These are phyloP conservation scores for Pocillopora verrucosa DNA, from an alignment of 64 coral and sea anemone genomes.

Conservation along the genomic window DNA sequence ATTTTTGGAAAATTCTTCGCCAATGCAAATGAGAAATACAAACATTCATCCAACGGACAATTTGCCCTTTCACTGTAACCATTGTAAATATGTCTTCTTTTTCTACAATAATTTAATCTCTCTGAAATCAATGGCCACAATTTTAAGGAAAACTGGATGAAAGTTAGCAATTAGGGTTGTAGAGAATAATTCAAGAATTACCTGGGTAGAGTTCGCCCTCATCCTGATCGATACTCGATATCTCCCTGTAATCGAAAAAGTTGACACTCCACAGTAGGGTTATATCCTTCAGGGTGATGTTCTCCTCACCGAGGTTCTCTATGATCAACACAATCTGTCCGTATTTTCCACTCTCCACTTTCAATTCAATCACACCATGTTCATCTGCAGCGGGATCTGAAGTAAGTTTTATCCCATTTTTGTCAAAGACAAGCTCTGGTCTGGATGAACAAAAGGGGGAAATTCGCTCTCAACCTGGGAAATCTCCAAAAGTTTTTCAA, in stretches of 20 bases:
- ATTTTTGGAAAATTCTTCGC: too few relatives aligned
- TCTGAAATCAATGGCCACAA: too few relatives aligned
- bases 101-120: too few relatives aligned
- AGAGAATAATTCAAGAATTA: background rate
- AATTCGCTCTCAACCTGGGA: too few relatives aligned
- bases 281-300: slow-evolving; percentile 18
- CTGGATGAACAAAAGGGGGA: background rate
- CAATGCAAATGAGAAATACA: too few relatives aligned
- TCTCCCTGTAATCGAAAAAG: slow-evolving; percentile 50
- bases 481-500: too few relatives aligned
- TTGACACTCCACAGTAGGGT: slow-evolving; percentile 45
- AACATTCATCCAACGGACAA: too few relatives aligned
- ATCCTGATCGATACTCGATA: background rate
- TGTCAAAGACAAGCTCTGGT: slow-evolving; percentile 39
- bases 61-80: too few relatives aligned
- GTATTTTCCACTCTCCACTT: background rate
- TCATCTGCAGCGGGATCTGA: slow-evolving; percentile 38
- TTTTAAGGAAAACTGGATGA: too few relatives aligned
- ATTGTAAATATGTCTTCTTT: too few relatives aligned
- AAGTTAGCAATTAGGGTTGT: too few relatives aligned
- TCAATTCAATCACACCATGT: slow-evolving; percentile 43
- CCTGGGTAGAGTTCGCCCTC: slow-evolving; percentile 19
- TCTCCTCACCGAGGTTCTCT: slow-evolving; percentile 1
- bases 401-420: slow-evolving; percentile 28
- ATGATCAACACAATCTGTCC: slow-evolving; percentile 31